Conservation (phyloP, 2,113 vertebrate genomes). For the Helogale parvula region DNA sequence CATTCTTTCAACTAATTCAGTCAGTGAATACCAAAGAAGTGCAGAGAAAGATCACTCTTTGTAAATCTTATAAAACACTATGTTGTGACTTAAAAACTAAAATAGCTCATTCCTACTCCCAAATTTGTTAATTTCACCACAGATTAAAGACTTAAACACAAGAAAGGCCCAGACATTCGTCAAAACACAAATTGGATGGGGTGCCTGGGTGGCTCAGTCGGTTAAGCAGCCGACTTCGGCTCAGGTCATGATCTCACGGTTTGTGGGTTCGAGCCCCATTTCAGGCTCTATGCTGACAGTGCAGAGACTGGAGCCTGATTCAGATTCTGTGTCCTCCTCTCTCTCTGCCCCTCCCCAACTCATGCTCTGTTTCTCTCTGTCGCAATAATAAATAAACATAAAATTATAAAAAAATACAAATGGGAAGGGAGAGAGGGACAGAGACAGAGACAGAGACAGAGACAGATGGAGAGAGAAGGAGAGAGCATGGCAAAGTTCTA, state of each 20-base stretch:
- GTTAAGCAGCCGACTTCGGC: too few relatives aligned
- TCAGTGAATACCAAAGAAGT: background rate
- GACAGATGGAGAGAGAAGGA: background rate
- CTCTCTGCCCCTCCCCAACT: too few relatives aligned
- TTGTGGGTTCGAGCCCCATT: too few relatives aligned
- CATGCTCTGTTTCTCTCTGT: too few relatives aligned
- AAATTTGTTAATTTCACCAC: background rate
- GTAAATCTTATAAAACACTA: background rate
- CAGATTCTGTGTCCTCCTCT: too few relatives aligned
- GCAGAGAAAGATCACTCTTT: background rate
- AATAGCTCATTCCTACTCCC: background rate
- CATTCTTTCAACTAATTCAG: background rate
- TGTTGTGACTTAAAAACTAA: background rate
- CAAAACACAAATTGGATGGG: background rate
- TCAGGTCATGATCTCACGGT: too few relatives aligned
- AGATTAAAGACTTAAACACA: background rate
- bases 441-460: too few relatives aligned
- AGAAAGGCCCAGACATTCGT: background rate
- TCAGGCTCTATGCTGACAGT: too few relatives aligned
- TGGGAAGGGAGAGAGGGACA: background rate
- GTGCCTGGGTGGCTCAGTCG: too few relatives aligned
- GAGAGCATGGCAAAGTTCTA: background rate
- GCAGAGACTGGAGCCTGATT: too few relatives aligned
- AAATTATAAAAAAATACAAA: background rate
- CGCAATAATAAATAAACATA: too few relatives aligned